Base-by-base conservation (phyloP, 2,797 vertebrate species). In the Alcedo atthis region DNA sequence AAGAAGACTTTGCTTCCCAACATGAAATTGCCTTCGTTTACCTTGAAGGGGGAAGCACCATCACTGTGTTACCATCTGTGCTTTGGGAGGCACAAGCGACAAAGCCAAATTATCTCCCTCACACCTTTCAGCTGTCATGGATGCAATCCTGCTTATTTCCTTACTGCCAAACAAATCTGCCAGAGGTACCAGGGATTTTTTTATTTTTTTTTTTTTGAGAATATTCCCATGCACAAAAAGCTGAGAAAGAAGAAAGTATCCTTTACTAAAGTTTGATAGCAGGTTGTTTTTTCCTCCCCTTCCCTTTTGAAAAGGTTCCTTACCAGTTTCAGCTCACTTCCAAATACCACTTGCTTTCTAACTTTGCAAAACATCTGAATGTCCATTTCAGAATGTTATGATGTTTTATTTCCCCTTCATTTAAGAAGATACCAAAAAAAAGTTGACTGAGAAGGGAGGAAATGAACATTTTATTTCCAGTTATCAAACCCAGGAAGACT, bases 371-470 rank as follows among this genome's bases (percentile, higher is more conserved):
- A 68, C 2, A 18, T 63, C 15, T 22, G 20, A 4, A 8, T 48
- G 17, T 70, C 26, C 16, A 14, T 40, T 85, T 55, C 43, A 70
- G 61, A 2, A 77, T 5, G 9, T 45, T 28, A 48, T 45, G 13
- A 51, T 16, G 10, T 10, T 88, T 81, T 30, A 78, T 40, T 63
- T 58, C 33, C 6, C 12, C 55, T 83, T 48, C 1, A 0, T 20
- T 33, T 30, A 62, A 46, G 32, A 81, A 21, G 81, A 37, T 30
- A 22, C 4, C 37, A 48, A 71, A 45, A 48, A 71, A 35, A 78
- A 78, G 53, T 0, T 1, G 6, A 21, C 24, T 6, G 19, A 61
- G 28, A 30, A 77, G 3, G 4, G 1, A 4, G 5, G 3, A 13
- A 63, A 59, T 37, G 15, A 74, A 69, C 19, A 59, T 4, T 11